These are phyloP conservation scores for Brachylomia viminalis DNA, from an alignment of 2,888 invertebrate species.

Conservation along the genomic window DNA sequence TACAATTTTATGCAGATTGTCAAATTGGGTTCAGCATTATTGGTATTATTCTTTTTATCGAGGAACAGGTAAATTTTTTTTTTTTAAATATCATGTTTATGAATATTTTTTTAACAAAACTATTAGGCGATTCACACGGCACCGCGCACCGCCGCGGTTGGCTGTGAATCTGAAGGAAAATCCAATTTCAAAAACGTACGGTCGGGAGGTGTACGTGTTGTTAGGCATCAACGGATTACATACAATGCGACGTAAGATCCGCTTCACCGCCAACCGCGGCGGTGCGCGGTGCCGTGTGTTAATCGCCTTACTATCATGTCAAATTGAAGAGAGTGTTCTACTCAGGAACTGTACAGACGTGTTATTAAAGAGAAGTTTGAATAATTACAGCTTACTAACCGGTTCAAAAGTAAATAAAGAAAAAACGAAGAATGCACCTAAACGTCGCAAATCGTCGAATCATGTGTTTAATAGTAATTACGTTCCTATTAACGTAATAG, in stretches of 20 bases:
- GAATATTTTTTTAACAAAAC: background rate
- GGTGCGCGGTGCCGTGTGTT: too few species aligned
- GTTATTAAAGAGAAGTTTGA: conserved; percentile 42
- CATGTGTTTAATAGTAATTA: conserved; percentile 57
- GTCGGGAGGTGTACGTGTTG: too few species aligned
- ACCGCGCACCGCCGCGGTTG: too few species aligned
- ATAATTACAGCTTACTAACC: conserved; percentile 40
- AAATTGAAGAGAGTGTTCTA: conserved; percentile 6
- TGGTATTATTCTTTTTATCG: background rate
- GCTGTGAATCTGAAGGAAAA: too few species aligned
- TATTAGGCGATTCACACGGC: too few species aligned
- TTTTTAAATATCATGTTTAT: too few species aligned
- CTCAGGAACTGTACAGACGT: conserved; percentile 18
- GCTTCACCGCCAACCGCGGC: too few species aligned
- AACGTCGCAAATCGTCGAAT: conserved; percentile 40
- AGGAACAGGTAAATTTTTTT: background rate
- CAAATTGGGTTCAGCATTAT: background rate
- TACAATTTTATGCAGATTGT: conserved; percentile 8
- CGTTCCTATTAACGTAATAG: conserved; percentile 61
- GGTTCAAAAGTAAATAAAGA: conserved; percentile 17
- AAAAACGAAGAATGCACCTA: conserved; percentile 37
- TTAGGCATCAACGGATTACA: too few species aligned
- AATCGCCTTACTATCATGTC: too few species aligned
- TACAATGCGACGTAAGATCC: too few species aligned
- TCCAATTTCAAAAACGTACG: too few species aligned